A percentile compares a stretch with the other conserved stretches of the same genome.
These are phyloP conservation scores for Oryctes rhinoceros DNA, from an alignment of 1,140 invertebrate species.

Conservation along the genomic window DNA sequence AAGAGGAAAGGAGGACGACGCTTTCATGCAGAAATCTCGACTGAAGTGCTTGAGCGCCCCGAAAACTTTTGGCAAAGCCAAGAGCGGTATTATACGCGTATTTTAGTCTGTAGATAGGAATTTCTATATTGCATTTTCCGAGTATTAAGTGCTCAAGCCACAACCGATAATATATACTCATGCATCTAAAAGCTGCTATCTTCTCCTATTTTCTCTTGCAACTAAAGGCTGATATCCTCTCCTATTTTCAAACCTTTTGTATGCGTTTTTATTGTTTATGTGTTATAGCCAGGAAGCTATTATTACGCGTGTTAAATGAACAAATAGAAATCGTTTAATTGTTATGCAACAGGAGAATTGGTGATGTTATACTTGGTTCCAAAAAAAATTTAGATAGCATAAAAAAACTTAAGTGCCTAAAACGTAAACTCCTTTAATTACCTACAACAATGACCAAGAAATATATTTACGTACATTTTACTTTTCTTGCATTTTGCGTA, in stretches of 20 bases:
- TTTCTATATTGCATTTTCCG: not conserved
- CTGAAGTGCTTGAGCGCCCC: not conserved
- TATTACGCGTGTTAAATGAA: not conserved
- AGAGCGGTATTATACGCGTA: not conserved
- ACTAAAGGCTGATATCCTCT: not conserved
- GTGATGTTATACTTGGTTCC: no score
- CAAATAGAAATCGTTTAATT: not conserved
- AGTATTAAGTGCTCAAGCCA: not conserved
- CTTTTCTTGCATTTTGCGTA: no score
- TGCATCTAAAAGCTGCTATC: not conserved
- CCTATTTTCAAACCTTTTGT: not conserved
- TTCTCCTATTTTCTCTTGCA: not conserved
- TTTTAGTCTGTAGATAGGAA: not conserved
- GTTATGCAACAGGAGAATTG: not conserved
- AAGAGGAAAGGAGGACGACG: not conserved
- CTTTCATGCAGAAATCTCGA: constrained; percentile 5
- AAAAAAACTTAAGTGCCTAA: no score
- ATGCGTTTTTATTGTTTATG: not conserved
- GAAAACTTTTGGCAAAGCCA: not conserved
- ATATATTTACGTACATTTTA: no score
- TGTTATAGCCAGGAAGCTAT: not conserved
- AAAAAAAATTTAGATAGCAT: no score
- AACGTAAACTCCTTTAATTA: no score
- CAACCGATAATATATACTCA: not conserved
- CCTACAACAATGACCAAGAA: no score